Conservation (phyloP, 1,140 invertebrate genomes). For the Neelides sp. region DNA sequence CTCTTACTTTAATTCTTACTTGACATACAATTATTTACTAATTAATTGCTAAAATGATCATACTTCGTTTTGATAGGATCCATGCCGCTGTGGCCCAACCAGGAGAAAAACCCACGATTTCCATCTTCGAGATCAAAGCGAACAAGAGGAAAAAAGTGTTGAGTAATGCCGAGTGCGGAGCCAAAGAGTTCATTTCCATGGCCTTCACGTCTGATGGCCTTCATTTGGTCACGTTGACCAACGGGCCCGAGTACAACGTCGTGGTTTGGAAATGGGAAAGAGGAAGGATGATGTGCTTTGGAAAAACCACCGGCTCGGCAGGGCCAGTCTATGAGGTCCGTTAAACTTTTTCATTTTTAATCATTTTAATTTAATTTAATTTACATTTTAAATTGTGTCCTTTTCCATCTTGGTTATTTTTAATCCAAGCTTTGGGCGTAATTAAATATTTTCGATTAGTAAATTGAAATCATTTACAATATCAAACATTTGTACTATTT, state of each 20-base stretch:
- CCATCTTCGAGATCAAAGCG: conserved; percentile 40
- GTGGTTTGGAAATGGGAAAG: conserved; percentile 73
- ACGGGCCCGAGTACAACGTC: conserved; percentile 64
- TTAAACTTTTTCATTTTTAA: conserved; percentile 9
- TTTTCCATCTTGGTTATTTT: conserved; percentile 7
- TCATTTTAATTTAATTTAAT: conserved; percentile 5
- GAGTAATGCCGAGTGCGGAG: conserved; percentile 34
- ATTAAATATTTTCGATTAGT: background rate
- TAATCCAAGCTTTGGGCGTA: background rate
- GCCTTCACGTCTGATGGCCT: conserved; percentile 66
- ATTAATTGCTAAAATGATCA: no score
- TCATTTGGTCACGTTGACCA: conserved; percentile 60
- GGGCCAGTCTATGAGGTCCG: conserved; percentile 38
- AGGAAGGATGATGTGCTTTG: conserved; percentile 60
- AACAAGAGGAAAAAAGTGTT: conserved; percentile 39
- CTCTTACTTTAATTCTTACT: no score
- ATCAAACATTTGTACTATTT: no score
- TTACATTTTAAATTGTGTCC: conserved; percentile 1
- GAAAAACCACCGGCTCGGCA: conserved; percentile 49
- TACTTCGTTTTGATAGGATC: conserved; percentile 9
- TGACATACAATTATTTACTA: no score
- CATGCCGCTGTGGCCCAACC: conserved; percentile 24
- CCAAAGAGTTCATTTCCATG: conserved; percentile 51
- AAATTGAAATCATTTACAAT: no score
- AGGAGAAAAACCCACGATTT: conserved; percentile 37